phyloP scores from a whole-genome alignment of 2,888 invertebrate species.

The Drosophila koepferae region DNA sequence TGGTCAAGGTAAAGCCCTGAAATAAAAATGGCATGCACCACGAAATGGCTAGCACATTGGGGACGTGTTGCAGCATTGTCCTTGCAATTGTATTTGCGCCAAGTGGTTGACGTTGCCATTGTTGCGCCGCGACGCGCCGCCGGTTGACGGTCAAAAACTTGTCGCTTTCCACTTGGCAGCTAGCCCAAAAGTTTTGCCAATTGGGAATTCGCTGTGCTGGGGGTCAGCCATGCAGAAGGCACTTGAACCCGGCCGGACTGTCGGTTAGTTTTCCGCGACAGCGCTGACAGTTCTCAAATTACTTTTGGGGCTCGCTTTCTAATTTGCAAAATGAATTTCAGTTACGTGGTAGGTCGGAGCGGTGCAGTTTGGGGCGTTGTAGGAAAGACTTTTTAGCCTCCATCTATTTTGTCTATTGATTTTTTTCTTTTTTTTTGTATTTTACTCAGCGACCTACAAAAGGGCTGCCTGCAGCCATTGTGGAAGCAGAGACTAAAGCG shows the following conservation, averaged over 20 bases:
- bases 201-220: slow-evolving; percentile 26
- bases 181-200: slow-evolving; percentile 50
- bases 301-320: slow-evolving; percentile 65
- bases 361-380: background rate
- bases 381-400: slow-evolving; percentile 53
- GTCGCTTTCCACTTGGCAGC: slow-evolving; percentile 59
- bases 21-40: slow-evolving; percentile 21
- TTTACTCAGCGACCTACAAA: background rate
- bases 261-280: slow-evolving; percentile 34
- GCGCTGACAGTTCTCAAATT: slow-evolving; percentile 62
- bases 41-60: slow-evolving; percentile 25
- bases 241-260: slow-evolving; percentile 37
- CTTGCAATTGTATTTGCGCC: slow-evolving; percentile 47
- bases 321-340: slow-evolving; percentile 74
- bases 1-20: slow-evolving; percentile 46
- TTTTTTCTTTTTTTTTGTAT: slow-evolving; percentile 23
- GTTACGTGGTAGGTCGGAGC: background rate
- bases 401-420: slow-evolving; percentile 48
- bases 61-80: slow-evolving; percentile 51
- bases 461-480: background rate
- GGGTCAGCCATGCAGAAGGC: slow-evolving; percentile 31
- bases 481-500: background rate
- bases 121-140: background rate
- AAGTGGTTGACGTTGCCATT: background rate
- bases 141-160: slow-evolving; percentile 37